phyloP scores from a whole-genome alignment of 2,888 invertebrate species.

The Notodonta ziczac region DNA sequence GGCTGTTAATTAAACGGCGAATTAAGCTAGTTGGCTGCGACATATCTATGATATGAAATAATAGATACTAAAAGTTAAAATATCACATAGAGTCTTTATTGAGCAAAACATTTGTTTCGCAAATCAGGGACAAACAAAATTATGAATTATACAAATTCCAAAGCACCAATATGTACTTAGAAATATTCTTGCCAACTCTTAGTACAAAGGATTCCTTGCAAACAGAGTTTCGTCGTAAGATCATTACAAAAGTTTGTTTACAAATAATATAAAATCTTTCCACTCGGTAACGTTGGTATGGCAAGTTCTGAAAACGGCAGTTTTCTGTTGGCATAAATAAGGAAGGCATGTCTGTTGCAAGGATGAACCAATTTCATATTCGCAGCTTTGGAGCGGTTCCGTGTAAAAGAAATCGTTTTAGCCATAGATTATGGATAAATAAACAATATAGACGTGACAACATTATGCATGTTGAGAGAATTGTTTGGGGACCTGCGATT shows the following conservation, averaged over 20 bases:
- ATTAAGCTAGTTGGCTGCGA: too few species aligned
- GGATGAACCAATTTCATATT: conserved; percentile 73
- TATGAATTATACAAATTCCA: too few species aligned
- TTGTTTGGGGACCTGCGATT: too few species aligned
- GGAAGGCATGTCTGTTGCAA: conserved; percentile 60
- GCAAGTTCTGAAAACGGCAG: conserved; percentile 44
- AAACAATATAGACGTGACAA: conserved; percentile 10
- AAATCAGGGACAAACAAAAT: too few species aligned
- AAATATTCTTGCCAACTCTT: background rate
- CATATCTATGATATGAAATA: too few species aligned
- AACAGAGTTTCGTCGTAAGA: conserved; percentile 13
- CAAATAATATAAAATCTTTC: conserved; percentile 33
- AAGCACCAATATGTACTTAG: background rate
- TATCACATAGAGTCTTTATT: too few species aligned
- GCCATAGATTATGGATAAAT: conserved; percentile 56
- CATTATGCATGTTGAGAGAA: too few species aligned
- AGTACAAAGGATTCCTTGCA: conserved; percentile 1
- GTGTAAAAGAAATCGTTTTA: conserved; percentile 62
- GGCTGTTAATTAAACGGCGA: too few species aligned
- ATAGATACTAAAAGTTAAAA: too few species aligned
- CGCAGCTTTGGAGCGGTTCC: conserved; percentile 62
- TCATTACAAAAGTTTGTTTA: conserved; percentile 24
- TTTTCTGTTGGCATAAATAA: conserved; percentile 54
- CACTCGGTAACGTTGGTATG: conserved; percentile 3
- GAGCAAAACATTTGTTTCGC: too few species aligned